Evolutionary conservation across 2,797 vertebrate genomes (phyloP).

Genomic region (Coendou prehensilis): DNA sequence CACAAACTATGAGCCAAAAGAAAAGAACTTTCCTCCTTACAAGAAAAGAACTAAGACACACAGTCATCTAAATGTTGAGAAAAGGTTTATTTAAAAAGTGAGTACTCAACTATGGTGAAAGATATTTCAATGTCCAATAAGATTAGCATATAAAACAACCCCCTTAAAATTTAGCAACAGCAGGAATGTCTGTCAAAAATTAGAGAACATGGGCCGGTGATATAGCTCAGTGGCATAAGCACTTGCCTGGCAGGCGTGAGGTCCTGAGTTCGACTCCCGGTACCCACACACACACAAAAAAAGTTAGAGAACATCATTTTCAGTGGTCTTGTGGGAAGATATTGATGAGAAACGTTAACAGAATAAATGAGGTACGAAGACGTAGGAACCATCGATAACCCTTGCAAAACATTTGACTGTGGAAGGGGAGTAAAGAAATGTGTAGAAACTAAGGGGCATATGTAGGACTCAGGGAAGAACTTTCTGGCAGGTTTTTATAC

Average conservation of each 20-base stretch:
- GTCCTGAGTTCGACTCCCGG: too few species aligned
- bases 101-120: constrained; percentile 12
- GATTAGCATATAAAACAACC: neutral
- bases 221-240: too few species aligned
- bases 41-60: neutral
- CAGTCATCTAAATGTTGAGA: neutral
- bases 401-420: neutral
- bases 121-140: neutral
- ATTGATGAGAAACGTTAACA: neutral
- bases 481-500: neutral
- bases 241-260: too few species aligned
- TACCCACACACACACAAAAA: too few species aligned
- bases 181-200: neutral
- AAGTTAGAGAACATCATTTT: neutral
- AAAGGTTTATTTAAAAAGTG: neutral
- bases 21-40: neutral
- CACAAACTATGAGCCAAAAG: neutral
- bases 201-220: neutral
- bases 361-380: neutral
- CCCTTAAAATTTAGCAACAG: neutral
- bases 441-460: neutral
- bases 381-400: neutral
- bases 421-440: neutral
- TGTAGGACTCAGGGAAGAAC: neutral
- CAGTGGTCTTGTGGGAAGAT: neutral